Percentiles rank a stretch among this genome's conserved stretches.
phyloP scores from a whole-genome alignment of 2,797 vertebrate genomes.

The Hapalemur alaotrensis region DNA sequence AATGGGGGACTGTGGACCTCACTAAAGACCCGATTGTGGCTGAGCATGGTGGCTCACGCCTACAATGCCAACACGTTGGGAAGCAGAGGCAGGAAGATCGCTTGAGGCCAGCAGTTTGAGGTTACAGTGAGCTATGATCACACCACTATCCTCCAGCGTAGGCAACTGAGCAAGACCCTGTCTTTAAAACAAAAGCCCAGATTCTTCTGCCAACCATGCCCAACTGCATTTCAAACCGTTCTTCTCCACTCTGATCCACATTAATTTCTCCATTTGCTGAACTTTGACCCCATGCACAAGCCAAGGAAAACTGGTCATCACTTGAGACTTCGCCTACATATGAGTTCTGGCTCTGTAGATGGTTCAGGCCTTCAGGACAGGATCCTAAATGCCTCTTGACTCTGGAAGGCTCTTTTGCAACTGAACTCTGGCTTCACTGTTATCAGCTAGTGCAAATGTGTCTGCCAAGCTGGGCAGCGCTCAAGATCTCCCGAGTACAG shows the following conservation, averaged over 20 bases:
- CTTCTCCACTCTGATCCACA: not conserved
- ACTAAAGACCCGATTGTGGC: not conserved
- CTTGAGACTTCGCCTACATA: not conserved
- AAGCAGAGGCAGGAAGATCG: no score
- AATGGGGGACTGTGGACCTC: accelerated
- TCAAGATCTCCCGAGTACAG: not conserved
- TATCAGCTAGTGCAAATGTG: not conserved
- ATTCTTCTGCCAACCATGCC: not conserved
- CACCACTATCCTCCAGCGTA: not conserved
- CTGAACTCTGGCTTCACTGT: not conserved
- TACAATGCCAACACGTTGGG: no score
- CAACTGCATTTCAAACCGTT: not conserved
- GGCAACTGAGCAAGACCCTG: not conserved
- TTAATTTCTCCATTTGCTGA: not conserved
- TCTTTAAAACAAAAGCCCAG: not conserved
- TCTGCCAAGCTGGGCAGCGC: not conserved
- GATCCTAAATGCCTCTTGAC: not conserved
- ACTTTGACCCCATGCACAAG: not conserved
- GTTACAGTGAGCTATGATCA: not conserved
- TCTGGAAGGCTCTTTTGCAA: not conserved
- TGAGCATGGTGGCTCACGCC: not conserved
- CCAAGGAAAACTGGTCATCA: not conserved
- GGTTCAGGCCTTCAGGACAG: not conserved
- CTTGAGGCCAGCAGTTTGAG: not conserved
- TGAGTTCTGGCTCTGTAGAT: not conserved